Evolutionary conservation across 2,113 vertebrate genomes (phyloP), one percentile per base, ranked within the genome.

Genomic region (Tachysurus fulvidraco): DNA sequence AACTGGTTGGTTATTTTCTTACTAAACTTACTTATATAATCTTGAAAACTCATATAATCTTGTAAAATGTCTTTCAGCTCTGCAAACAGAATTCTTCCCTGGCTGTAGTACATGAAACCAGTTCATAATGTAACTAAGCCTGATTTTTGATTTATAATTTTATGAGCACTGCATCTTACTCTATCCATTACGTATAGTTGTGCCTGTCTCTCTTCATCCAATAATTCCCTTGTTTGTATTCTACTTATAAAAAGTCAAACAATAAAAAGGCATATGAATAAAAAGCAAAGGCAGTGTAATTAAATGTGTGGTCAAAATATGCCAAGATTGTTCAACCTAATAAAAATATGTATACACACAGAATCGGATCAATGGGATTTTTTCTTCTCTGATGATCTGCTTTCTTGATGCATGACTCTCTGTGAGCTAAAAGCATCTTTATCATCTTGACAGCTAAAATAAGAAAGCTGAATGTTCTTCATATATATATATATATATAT

Each of bases 361-460:
- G 21, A 73, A 73, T 44, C 3, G 23, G 36, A 44, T 44, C 69
- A 73, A 23, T 44, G 41, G 44, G 7, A 50, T 50, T 50, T 50
- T 50, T 14, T 28, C 28, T 14, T 25, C 0, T 64, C n/a, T 64
- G 60, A n/a, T n/a, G 9, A 11, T 64, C 2, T 64, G 0, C 25
- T 17, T 17, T 36, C 67, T 69, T 69, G 2, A 23, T 73, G 17
- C 36, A 73, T 73, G 69, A 44, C 28, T 11, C 76, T 67, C 23
- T n/a, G 5, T 11, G 10, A 13, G 12, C 81, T 86, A 79, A 76
- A 84, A 52, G 74, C 28, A 77, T 55, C 87, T 85, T 62, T 74
- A 71, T 89, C 81, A 84, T 83, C 67, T 44, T 87, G 88, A 77
- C 87, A 88, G 83, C 78, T 88, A 89, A 88, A 88, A 83, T 88